Evolutionary conservation across 2,888 invertebrate genomes (phyloP).

Genomic region (Drosophila setosimentum): DNA sequence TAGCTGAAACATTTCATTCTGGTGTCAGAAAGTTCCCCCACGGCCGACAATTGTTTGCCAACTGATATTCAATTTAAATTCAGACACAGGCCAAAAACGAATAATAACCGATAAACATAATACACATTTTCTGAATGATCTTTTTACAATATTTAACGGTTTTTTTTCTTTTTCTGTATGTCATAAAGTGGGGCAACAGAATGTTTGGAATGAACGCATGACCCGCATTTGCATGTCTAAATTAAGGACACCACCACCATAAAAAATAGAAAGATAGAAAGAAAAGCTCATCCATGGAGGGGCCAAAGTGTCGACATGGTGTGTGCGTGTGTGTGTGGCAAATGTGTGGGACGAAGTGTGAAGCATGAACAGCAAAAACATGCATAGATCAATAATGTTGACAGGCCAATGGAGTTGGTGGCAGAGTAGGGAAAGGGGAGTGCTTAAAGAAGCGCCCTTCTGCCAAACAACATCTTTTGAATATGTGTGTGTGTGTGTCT

Average conservation of each 20-base stretch:
- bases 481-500: too few species aligned
- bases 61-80: not conserved
- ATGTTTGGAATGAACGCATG: slow-evolving; percentile 40
- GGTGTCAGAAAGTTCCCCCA: not conserved
- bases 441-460: slow-evolving; percentile 69
- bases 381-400: slow-evolving; percentile 75
- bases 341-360: slow-evolving; percentile 68
- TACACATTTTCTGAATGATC: slow-evolving; percentile 17
- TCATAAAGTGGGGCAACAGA: slow-evolving; percentile 39
- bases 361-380: slow-evolving; percentile 52
- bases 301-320: slow-evolving; percentile 30
- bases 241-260: slow-evolving; percentile 77
- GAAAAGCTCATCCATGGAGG: slow-evolving; percentile 58
- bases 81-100: not conserved
- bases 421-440: slow-evolving; percentile 9
- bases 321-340: not conserved
- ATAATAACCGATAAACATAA: not conserved
- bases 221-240: slow-evolving; percentile 77
- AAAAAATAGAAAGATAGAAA: slow-evolving; percentile 43
- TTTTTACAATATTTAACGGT: slow-evolving; percentile 10
- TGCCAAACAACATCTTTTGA: slow-evolving; percentile 46
- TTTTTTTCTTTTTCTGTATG: slow-evolving; percentile 11
- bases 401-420: slow-evolving; percentile 44
- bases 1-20: not conserved
- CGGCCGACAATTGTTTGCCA: not conserved